phyloP scores from a whole-genome alignment of 2,113 vertebrate genomes.

The Siniperca knerii region DNA sequence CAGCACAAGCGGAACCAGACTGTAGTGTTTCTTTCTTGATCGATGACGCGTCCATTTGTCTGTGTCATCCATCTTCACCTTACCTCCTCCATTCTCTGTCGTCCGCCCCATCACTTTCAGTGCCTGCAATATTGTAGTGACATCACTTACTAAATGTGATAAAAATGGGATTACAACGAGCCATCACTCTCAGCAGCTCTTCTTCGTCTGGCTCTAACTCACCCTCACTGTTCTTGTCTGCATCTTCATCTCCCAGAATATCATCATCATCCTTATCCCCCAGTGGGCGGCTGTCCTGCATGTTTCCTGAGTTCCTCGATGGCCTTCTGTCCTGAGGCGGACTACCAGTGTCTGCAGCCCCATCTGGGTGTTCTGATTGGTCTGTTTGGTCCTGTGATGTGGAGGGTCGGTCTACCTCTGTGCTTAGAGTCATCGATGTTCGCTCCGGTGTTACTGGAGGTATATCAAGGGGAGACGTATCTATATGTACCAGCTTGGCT shows the following conservation, averaged over 20 bases:
- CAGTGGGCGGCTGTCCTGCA: background rate
- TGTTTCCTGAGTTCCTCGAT: slow-evolving; percentile 33
- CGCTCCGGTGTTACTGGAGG: slow-evolving; percentile 32
- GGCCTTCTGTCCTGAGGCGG: slow-evolving; percentile 29
- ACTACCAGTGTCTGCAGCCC: background rate
- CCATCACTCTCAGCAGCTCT: slow-evolving; percentile 70
- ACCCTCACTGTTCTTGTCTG: slow-evolving; percentile 55
- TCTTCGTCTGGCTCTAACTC: slow-evolving; percentile 70
- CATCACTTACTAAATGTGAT: slow-evolving; percentile 71
- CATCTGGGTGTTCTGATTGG: slow-evolving; percentile 10
- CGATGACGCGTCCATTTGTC: background rate
- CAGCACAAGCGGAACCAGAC: slow-evolving; percentile 20
- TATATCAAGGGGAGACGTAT: slow-evolving; percentile 40
- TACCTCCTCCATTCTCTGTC: slow-evolving; percentile 24
- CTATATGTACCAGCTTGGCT: slow-evolving; percentile 53
- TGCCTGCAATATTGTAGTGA: slow-evolving; percentile 40
- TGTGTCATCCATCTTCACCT: slow-evolving; percentile 17
- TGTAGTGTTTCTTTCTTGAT: slow-evolving; percentile 22
- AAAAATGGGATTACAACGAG: slow-evolving; percentile 71
- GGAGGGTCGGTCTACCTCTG: slow-evolving; percentile 52
- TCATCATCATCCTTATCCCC: slow-evolving; percentile 42
- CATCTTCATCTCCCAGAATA: slow-evolving; percentile 59
- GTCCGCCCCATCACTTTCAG: slow-evolving; percentile 10
- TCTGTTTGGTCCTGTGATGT: slow-evolving; percentile 62
- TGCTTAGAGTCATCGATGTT: background rate